phyloP scores from a whole-genome alignment of 2,888 invertebrate genomes.

The Papilio protenor region DNA sequence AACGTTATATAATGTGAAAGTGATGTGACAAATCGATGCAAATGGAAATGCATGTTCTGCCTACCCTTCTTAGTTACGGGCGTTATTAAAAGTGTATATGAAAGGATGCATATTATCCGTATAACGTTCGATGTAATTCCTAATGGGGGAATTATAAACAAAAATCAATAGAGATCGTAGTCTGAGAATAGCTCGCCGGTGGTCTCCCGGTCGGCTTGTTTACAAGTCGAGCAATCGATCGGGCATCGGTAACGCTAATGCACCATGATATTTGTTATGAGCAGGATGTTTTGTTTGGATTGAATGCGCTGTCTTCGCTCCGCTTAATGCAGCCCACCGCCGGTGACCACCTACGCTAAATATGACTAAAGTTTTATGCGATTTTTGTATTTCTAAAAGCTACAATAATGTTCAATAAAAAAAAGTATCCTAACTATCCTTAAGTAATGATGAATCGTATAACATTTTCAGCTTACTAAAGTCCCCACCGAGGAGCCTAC shows the following conservation, averaged over 20 bases:
- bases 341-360: conserved; percentile 5
- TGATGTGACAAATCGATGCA: no score
- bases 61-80: neutral
- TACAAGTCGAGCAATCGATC: conserved; percentile 55
- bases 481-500: no score
- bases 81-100: neutral
- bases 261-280: conserved; percentile 43
- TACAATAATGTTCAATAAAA: no score
- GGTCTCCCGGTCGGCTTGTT: conserved; percentile 55
- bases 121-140: neutral
- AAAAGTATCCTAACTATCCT: neutral
- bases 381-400: neutral
- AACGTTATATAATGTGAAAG: no score
- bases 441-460: no score
- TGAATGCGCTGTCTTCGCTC: conserved; percentile 37
- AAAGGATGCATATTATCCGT: neutral
- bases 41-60: no score
- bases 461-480: no score
- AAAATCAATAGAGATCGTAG: neutral
- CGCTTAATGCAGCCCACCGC: conserved; percentile 18
- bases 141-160: neutral
- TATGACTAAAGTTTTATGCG: neutral
- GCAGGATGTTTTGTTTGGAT: conserved; percentile 50
- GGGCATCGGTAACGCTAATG: conserved; percentile 63
- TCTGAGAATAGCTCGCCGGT: conserved; percentile 46